Base-by-base conservation (phyloP, 2,797 vertebrate species). In the Macropus fuliginosus region DNA sequence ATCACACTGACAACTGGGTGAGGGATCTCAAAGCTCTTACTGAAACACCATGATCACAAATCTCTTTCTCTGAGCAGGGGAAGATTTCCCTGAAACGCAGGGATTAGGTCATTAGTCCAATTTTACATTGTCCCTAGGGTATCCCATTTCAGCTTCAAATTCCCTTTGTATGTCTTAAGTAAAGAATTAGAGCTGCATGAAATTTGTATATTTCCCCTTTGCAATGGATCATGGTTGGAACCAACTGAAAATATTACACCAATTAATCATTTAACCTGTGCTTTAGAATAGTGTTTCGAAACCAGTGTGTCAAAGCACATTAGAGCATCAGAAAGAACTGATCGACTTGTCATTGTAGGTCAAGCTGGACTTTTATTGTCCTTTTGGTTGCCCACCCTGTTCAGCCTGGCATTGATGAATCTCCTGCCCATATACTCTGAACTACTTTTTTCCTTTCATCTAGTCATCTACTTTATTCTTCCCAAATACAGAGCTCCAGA, bases 221-320 rank as follows among this genome's bases (percentile, higher is more conserved):
- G 1, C 34, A 93, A 52, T 92, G 28, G 89, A 89, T 92, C 55
- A 95, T 92, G 21, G 66, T 93, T 92, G 74, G 87, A 92, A 56
- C 21, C n/a, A 81, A 50, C 13, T 91, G 94, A 52, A 92, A 54
- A 92, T 89, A 18, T 0, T 29, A 1, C 74, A 91, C 9, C 87
- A 90, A 92, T 55, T 91, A 52, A 90, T 95, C 31, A 46, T 59
- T 96, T 96, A 57, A 91, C 92, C 46, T 94, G 57, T 95, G 1
- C 13, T 92, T 92, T 91, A 14, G 59, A 92, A 94, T 28, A 90
- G 4, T 28, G 21, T 90, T 92, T 97, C 9, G 21, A 31, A 50
- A 91, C 87, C 4, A 55, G 12, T 81, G 5, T 55, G 9, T 95
- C 55, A 91, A 28, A 24, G 10, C 40, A 46, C 6, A 59, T 59